A percentile compares a stretch with the other conserved stretches of the same genome.
These are phyloP conservation scores for Zygogramma bicolorata DNA, from an alignment of 2,888 invertebrate species.

Conservation along the genomic window DNA sequence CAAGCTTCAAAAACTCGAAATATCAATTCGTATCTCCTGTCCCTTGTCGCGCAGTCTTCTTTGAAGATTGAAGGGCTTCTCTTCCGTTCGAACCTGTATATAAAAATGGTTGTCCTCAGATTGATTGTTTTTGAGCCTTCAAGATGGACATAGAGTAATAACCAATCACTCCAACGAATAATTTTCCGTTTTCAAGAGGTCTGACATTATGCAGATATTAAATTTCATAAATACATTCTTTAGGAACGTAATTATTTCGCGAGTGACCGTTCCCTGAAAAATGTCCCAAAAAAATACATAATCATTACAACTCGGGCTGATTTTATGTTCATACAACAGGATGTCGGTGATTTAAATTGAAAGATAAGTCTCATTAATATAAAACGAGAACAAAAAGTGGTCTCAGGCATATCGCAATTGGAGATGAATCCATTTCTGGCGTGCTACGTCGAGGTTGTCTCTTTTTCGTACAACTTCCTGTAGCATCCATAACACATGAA, in stretches of 20 bases:
- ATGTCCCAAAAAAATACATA: constrained; percentile 3
- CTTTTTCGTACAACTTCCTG: constrained; percentile 1
- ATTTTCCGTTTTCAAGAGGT: too few relatives aligned
- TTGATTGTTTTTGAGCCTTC: too few relatives aligned
- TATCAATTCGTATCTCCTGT: too few relatives aligned
- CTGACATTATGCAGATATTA: neutral
- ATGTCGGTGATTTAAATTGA: constrained; percentile 21
- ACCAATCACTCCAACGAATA: too few relatives aligned
- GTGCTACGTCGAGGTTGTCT: neutral
- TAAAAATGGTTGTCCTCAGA: too few relatives aligned
- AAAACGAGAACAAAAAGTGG: constrained; percentile 6
- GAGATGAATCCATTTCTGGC: constrained; percentile 3
- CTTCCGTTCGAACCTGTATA: too few relatives aligned
- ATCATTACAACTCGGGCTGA: neutral
- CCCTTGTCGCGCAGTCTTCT: too few relatives aligned
- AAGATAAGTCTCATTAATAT: constrained; percentile 15
- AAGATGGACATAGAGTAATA: too few relatives aligned
- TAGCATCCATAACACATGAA: neutral
- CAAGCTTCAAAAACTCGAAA: too few relatives aligned
- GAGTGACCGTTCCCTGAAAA: neutral
- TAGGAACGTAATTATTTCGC: neutral
- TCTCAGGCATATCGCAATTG: neutral
- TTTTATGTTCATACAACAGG: constrained; percentile 15
- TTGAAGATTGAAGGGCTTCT: too few relatives aligned
- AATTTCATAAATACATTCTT: neutral